Conservation (phyloP, 2,888 invertebrate species). For the Bembecia ichneumoniformis region DNA sequence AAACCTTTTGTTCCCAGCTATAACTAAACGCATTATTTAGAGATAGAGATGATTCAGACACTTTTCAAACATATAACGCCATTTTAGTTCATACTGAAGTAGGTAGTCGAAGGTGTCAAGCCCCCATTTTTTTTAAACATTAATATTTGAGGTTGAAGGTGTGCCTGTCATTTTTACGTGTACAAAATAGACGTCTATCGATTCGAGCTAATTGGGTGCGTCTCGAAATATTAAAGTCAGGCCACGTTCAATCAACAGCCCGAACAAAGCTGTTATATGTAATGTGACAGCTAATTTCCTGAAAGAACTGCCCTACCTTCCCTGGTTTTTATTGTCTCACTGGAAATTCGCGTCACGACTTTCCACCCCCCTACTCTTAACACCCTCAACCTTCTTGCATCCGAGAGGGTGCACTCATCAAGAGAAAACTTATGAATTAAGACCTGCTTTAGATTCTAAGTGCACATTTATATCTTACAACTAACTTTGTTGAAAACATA, state of each 20-base stretch:
- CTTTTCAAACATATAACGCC: too few relatives aligned
- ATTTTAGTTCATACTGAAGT: not conserved
- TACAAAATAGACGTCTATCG: slow-evolving; percentile 14
- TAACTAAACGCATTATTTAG: too few relatives aligned
- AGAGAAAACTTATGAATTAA: slow-evolving; percentile 59
- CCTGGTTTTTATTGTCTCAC: slow-evolving; percentile 39
- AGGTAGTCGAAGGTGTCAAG: not conserved
- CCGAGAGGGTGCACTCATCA: slow-evolving; percentile 4
- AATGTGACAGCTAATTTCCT: slow-evolving; percentile 68
- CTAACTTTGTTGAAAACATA: not conserved
- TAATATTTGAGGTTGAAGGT: not conserved
- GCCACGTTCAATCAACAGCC: slow-evolving; percentile 27
- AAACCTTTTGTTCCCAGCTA: too few relatives aligned
- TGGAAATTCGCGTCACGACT: slow-evolving; percentile 53
- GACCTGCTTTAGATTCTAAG: slow-evolving; percentile 34
- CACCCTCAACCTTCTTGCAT: slow-evolving; percentile 1
- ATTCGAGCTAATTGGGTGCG: slow-evolving; percentile 12
- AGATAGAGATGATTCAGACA: too few relatives aligned
- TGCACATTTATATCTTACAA: not conserved
- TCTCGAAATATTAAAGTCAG: slow-evolving; percentile 5
- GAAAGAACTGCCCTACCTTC: slow-evolving; percentile 44
- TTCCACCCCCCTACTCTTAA: slow-evolving; percentile 3
- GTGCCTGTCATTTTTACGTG: not conserved
- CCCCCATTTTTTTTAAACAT: not conserved
- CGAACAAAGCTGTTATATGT: slow-evolving; percentile 38